phyloP scores from a whole-genome alignment of 2,797 vertebrate species.

The Anabas testudineus region DNA sequence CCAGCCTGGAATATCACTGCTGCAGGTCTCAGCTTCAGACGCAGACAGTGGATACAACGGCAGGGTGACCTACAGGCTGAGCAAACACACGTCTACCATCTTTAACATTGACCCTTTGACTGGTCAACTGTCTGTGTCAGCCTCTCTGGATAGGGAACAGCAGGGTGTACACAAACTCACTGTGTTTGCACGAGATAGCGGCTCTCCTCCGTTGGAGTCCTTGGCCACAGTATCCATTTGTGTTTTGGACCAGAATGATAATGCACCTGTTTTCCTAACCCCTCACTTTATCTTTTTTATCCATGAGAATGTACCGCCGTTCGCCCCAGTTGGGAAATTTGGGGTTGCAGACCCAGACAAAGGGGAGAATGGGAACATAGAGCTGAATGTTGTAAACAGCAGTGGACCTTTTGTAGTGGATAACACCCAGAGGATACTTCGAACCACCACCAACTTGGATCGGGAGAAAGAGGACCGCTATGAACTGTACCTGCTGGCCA shows the following conservation, averaged over 20 bases:
- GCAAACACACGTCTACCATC: conserved; percentile 50
- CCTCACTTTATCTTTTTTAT: conserved; percentile 85
- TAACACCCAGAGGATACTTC: conserved; percentile 69
- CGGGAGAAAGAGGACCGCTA: conserved; percentile 80
- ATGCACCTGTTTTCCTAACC: conserved; percentile 81
- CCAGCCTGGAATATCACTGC: conserved; percentile 66
- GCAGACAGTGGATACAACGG: conserved; percentile 80
- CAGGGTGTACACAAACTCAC: conserved; percentile 71
- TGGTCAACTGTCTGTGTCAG: conserved; percentile 76
- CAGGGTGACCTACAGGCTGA: conserved; percentile 80
- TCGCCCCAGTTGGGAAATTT: conserved; percentile 78
- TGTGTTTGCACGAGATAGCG: conserved; percentile 81
- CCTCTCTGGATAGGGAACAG: conserved; percentile 83
- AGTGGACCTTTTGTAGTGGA: conserved; percentile 80
- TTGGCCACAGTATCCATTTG: conserved; percentile 67
- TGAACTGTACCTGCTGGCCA: conserved; percentile 81
- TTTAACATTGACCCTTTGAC: conserved; percentile 79
- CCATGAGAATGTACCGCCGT: conserved; percentile 76
- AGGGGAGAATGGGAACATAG: conserved; percentile 79
- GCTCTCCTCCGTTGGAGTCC: conserved; percentile 78
- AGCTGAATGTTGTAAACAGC: conserved; percentile 75
- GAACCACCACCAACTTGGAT: conserved; percentile 79
- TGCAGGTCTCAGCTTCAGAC: conserved; percentile 80
- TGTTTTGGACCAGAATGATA: conserved; percentile 87
- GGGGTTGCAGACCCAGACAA: conserved; percentile 81